These are phyloP conservation scores for Taxidea taxus DNA, from an alignment of 2,113 vertebrate genomes.

Conservation along the genomic window DNA sequence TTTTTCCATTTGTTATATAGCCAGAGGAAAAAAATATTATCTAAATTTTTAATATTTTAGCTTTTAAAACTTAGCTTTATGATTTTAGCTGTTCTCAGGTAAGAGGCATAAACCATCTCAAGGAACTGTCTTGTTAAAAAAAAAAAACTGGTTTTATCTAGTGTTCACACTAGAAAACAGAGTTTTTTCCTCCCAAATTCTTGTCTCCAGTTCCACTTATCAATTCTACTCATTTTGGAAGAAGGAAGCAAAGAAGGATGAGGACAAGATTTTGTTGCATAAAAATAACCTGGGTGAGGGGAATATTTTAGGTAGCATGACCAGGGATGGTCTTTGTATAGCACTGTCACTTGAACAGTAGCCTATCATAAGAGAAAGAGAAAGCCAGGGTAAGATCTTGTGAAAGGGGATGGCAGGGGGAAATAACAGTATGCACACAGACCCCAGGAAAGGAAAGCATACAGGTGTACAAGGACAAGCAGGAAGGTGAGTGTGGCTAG, in stretches of 20 bases:
- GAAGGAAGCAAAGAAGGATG: not conserved
- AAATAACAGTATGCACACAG: not conserved
- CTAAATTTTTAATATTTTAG: not conserved
- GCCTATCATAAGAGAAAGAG: not conserved
- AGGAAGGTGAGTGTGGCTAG: not conserved
- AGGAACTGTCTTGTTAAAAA: not conserved
- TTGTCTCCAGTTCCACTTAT: not conserved
- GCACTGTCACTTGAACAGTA: not conserved
- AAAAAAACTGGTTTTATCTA: not conserved
- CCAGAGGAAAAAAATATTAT: not conserved
- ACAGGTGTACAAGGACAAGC: not conserved
- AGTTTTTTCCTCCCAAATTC: not conserved
- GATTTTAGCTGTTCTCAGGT: not conserved
- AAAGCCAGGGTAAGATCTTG: not conserved
- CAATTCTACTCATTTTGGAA: not conserved
- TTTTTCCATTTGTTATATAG: not conserved
- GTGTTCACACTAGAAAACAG: not conserved
- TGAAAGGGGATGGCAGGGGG: not conserved
- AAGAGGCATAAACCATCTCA: not conserved
- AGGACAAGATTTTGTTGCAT: not conserved
- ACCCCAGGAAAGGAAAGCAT: not conserved
- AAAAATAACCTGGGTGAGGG: not conserved
- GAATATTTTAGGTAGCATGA: not conserved
- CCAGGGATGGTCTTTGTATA: not conserved
- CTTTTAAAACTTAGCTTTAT: not conserved